Percentiles rank a stretch among this genome's conserved stretches.
phyloP scores from a whole-genome alignment of 2,888 invertebrate species.

The Lithophane leautieri region DNA sequence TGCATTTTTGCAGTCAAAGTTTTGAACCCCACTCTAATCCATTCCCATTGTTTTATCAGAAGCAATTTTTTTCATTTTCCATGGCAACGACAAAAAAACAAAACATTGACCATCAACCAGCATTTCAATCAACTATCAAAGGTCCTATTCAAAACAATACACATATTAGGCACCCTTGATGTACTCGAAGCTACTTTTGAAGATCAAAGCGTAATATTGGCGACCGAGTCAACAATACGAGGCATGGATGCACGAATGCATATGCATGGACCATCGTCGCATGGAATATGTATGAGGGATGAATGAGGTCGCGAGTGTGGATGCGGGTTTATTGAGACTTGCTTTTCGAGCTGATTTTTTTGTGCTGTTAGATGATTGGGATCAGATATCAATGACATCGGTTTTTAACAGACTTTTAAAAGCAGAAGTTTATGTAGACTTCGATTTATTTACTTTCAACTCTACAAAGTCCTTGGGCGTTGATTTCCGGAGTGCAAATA shows the following conservation, averaged over 20 bases:
- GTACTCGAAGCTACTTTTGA: constrained; percentile 62
- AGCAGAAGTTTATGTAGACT: no score
- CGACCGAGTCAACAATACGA: constrained; percentile 48
- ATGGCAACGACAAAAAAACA: background rate
- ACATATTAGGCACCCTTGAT: constrained; percentile 61
- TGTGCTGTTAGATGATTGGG: background rate
- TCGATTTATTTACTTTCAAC: no score
- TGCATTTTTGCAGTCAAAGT: constrained; percentile 21
- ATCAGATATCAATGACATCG: background rate
- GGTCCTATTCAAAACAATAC: constrained; percentile 44
- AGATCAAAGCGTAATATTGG: constrained; percentile 66
- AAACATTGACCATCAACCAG: constrained; percentile 35
- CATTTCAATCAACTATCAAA: constrained; percentile 58
- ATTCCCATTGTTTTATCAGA: constrained; percentile 3
- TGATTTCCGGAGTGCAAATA: no score
- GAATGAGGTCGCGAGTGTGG: constrained; percentile 43
- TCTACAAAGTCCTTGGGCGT: no score
- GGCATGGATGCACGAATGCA: constrained; percentile 66
- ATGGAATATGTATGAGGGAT: constrained; percentile 75
- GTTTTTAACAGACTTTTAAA: no score
- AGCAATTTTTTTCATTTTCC: constrained; percentile 1
- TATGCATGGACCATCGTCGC: constrained; percentile 62
- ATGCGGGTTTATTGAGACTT: constrained; percentile 8
- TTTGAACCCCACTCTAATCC: constrained; percentile 10
- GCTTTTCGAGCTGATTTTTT: constrained; percentile 15